Base-by-base conservation (phyloP, 2,888 invertebrate genomes). In the Geotrupes spiniger region DNA sequence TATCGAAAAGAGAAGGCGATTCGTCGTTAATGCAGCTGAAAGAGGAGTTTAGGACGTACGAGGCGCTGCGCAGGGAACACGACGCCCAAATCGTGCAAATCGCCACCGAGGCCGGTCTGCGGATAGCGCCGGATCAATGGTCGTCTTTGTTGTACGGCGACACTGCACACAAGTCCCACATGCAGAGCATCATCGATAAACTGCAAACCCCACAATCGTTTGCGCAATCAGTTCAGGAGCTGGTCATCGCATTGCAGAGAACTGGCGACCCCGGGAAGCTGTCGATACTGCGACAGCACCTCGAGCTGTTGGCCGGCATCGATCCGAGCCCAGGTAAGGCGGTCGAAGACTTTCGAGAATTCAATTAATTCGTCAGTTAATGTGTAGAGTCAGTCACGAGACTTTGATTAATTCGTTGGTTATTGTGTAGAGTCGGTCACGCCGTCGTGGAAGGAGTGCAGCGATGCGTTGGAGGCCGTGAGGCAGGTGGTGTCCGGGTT, bases 81-180 rank as follows among this genome's bases (percentile, higher is more conserved):
- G 98, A 99, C 74, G 91, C 96, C 6, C 98, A 99, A 73, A 96
- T 99, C 59, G 97, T 99, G 2, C 94, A 96, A 74, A 98, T 99
- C 53, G 98, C 98, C 0, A 91, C 93, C 0, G 98, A 99, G 73
- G 94, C 97, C 1, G 98, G 98, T 0, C 77, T 99, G 15, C 78
- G 97, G 49, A 98, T 99, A 53, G 94, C 96, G 0, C 97, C 98
- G 0, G 98, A 99, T 70, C 97, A 98, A 69, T 99, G 98, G 98
- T 95, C 95, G 1, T 91, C 96, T 0, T 74, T 99, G 37, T 75
- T 99, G 0, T 99, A 98, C 68, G 98, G 98, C 0, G 98, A 99
- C 70, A 87, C 90, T 0, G 83, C 84, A 2, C 97, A 97, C 69
- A 97, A 97, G 68, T 92, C 94, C 5, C 95, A 98, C 70, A 99